phyloP scores from a whole-genome alignment of 2,888 invertebrate species.

The Metellina segmentata region DNA sequence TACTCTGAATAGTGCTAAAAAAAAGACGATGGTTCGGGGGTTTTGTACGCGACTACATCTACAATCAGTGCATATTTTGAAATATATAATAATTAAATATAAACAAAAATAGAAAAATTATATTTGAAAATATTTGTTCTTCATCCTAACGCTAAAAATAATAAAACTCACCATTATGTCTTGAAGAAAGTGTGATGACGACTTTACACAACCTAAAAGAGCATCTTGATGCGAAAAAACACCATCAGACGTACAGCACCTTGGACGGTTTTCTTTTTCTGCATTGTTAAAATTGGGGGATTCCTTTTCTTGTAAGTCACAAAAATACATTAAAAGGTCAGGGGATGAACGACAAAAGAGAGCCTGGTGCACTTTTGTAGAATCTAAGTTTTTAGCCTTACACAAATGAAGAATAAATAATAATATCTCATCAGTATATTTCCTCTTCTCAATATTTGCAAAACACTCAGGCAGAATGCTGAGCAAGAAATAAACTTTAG shows the following conservation, averaged over 20 bases:
- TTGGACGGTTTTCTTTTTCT: slow-evolving; percentile 3
- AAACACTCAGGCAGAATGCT: slow-evolving; percentile 43
- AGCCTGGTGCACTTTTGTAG: slow-evolving; percentile 44
- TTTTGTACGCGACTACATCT: too few relatives aligned
- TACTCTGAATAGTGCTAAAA: too few relatives aligned
- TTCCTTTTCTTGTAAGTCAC: slow-evolving; percentile 35
- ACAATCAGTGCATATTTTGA: too few relatives aligned
- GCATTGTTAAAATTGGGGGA: background rate
- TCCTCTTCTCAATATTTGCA: background rate
- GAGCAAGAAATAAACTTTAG: slow-evolving; percentile 60
- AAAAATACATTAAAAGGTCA: slow-evolving; percentile 34
- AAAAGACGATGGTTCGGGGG: too few relatives aligned
- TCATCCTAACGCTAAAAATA: background rate
- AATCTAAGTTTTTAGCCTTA: slow-evolving; percentile 28
- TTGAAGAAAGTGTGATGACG: slow-evolving; percentile 60
- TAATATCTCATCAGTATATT: slow-evolving; percentile 23
- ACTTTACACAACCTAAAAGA: slow-evolving; percentile 29
- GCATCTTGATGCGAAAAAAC: slow-evolving; percentile 37
- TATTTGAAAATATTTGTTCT: background rate
- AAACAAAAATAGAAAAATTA: background rate
- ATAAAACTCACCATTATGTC: slow-evolving; percentile 50
- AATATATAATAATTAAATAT: background rate
- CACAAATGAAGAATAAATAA: slow-evolving; percentile 24
- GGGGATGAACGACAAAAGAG: slow-evolving; percentile 51
- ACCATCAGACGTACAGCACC: slow-evolving; percentile 18